A percentile compares a stretch with the other conserved stretches of the same genome.
These are phyloP conservation scores for Botia almorhae DNA, from an alignment of 2,797 vertebrate species.

Conservation along the genomic window DNA sequence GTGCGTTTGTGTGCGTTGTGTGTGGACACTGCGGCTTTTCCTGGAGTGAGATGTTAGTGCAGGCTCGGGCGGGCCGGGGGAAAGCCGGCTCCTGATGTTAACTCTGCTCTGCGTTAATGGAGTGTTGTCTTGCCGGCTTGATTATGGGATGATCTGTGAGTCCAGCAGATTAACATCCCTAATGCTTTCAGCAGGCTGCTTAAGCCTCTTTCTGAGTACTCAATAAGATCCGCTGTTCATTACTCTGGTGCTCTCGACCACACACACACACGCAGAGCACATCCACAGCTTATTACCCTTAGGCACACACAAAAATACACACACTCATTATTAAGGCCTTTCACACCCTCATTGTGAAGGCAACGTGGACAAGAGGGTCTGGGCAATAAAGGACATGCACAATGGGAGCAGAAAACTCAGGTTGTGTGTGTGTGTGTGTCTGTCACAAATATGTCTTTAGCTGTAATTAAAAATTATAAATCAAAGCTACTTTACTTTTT, in stretches of 20 bases:
- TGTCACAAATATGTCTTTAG: conserved; percentile 17
- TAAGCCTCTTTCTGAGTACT: conserved; percentile 74
- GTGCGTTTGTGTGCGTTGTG: conserved; percentile 51
- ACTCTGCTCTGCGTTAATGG: conserved; percentile 72
- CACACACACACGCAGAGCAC: conserved; percentile 50
- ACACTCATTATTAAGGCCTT: conserved; percentile 56
- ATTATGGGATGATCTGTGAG: conserved; percentile 82
- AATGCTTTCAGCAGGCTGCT: conserved; percentile 79
- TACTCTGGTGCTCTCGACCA: conserved; percentile 54
- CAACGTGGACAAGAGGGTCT: conserved; percentile 59
- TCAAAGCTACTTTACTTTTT: conserved; percentile 16
- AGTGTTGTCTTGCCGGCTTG: conserved; percentile 74
- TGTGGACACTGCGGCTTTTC: conserved; percentile 74
- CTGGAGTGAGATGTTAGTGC: conserved; percentile 52
- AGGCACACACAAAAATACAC: conserved; percentile 48
- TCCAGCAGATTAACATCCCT: conserved; percentile 83
- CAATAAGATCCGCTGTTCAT: conserved; percentile 65
- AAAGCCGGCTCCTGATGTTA: conserved; percentile 69
- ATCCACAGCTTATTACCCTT: conserved; percentile 60
- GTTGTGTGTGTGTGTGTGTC: conserved; percentile 11
- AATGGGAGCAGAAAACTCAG: conserved; percentile 31
- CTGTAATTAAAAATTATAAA: conserved; percentile 49
- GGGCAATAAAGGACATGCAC: conserved; percentile 50
- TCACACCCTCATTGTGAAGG: conserved; percentile 70
- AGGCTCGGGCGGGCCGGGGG: conserved; percentile 36